Conservation (phyloP, 2,113 vertebrate species). For the Rafetus swinhoei region DNA sequence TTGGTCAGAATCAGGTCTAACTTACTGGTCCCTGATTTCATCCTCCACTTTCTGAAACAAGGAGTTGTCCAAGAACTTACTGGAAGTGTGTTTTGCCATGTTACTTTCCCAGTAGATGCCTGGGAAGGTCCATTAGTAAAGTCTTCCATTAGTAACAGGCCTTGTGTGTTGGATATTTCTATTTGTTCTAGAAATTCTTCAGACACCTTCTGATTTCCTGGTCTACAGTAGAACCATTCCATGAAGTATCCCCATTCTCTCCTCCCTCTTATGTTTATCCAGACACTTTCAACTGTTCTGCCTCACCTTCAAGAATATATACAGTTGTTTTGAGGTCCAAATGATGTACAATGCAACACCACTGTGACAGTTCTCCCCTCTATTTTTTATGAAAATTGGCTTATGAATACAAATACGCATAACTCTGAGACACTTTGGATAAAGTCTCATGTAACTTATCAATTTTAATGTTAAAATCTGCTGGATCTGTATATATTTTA, state of each 20-base stretch:
- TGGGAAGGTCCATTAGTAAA: neutral
- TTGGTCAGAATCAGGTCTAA: neutral
- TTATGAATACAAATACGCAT: too few species aligned
- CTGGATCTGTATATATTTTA: too few species aligned
- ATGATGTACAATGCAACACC: neutral
- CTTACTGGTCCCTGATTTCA: neutral
- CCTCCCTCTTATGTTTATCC: neutral
- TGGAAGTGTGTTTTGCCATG: neutral
- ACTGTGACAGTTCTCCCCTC: neutral
- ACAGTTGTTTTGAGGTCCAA: too few species aligned
- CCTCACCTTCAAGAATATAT: too few species aligned
- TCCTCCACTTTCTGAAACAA: neutral
- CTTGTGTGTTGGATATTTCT: neutral
- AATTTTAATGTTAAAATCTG: too few species aligned
- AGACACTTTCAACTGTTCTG: neutral
- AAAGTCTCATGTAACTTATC: too few species aligned
- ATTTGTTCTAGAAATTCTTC: neutral
- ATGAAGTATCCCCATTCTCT: neutral
- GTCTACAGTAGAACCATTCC: neutral
- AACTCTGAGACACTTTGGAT: too few species aligned
- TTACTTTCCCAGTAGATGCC: neutral
- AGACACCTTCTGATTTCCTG: neutral
- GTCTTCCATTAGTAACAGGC: neutral
- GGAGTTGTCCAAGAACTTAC: neutral
- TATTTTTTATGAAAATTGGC: too few species aligned